phyloP scores from a whole-genome alignment of 2,888 invertebrate species.

The Frankliniella fusca region DNA sequence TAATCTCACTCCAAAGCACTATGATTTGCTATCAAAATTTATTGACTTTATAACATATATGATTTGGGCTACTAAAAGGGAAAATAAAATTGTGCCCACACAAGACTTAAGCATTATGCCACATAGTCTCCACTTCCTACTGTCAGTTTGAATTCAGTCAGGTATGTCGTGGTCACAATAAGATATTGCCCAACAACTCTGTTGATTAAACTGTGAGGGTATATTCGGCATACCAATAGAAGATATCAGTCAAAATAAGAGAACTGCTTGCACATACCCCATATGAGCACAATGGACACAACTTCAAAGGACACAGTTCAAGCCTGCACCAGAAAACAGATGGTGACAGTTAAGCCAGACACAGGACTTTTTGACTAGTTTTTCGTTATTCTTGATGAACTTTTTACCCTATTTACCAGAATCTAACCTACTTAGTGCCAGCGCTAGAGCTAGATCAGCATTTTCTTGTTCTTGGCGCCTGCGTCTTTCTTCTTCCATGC shows the following conservation, averaged over 20 bases:
- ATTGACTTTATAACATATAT: conserved; percentile 1
- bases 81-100: conserved; percentile 24
- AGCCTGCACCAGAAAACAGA: neutral
- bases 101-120: neutral
- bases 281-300: neutral
- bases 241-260: conserved; percentile 14
- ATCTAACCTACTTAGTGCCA: conserved; percentile 61
- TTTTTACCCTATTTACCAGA: neutral
- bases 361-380: conserved; percentile 8
- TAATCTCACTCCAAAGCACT: neutral
- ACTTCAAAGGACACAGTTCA: neutral
- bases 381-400: neutral
- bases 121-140: conserved; percentile 6
- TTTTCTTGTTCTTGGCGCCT: conserved; percentile 60
- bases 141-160: conserved; percentile 21
- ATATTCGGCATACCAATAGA: conserved; percentile 16
- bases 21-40: conserved; percentile 6
- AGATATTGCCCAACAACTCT: conserved; percentile 3
- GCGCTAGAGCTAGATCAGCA: conserved; percentile 67
- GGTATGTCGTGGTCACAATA: conserved; percentile 19
- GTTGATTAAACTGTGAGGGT: neutral
- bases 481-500: conserved; percentile 59
- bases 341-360: neutral
- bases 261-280: conserved; percentile 16
- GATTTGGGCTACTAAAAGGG: conserved; percentile 3